Percentiles rank a stretch among this genome's conserved stretches.
Evolutionary conservation across 2,888 invertebrate species (phyloP).

Genomic region (Atethmia centrago): DNA sequence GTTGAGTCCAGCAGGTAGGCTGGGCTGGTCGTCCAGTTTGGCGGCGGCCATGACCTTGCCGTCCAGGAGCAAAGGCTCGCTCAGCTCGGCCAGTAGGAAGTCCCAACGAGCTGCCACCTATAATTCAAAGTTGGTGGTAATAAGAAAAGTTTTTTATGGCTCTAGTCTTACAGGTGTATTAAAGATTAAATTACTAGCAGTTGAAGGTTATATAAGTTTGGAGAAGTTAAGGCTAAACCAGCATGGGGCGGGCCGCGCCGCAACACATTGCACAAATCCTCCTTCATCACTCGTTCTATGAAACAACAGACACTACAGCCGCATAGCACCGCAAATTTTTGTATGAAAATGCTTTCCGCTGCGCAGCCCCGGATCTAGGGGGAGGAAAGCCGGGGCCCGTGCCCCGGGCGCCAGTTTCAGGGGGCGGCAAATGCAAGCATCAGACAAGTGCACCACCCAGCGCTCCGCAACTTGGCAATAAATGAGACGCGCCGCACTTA

Average conservation of each 20-base stretch:
- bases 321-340: too few species aligned
- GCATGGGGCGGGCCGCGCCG: too few species aligned
- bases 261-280: neutral
- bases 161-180: neutral
- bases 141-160: neutral
- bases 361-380: too few species aligned
- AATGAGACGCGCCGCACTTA: too few species aligned
- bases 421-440: too few species aligned
- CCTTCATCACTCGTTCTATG: too few species aligned
- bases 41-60: slow-evolving; percentile 79
- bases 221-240: neutral
- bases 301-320: neutral
- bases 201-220: neutral
- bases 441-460: too few species aligned
- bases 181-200: neutral
- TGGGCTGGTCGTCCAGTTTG: slow-evolving; percentile 72
- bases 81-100: slow-evolving; percentile 83
- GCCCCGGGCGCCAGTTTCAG: too few species aligned
- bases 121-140: slow-evolving; percentile 11
- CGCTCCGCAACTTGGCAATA: too few species aligned
- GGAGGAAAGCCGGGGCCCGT: too few species aligned
- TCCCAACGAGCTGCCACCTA: slow-evolving; percentile 87
- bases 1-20: slow-evolving; percentile 66
- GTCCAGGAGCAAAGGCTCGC: slow-evolving; percentile 80
- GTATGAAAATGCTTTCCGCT: neutral